These are phyloP conservation scores for Lates calcarifer DNA, from an alignment of 2,113 vertebrate species.

Conservation along the genomic window DNA sequence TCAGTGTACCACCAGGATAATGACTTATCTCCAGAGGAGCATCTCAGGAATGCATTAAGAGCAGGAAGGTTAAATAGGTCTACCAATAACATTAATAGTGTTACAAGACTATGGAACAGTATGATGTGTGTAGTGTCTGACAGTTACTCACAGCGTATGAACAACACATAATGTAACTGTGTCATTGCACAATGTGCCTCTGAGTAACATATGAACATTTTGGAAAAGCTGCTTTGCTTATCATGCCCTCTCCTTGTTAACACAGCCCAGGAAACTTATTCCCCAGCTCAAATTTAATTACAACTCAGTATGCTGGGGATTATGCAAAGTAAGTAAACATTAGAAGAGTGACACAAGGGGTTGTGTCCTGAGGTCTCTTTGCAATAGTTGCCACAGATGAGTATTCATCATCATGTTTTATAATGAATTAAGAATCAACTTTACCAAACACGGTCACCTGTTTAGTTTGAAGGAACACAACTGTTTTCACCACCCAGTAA, in stretches of 20 bases:
- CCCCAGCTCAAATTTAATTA: constrained; percentile 65
- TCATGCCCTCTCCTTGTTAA: constrained; percentile 39
- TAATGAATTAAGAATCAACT: not conserved
- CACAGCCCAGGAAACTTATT: constrained; percentile 44
- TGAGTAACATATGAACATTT: constrained; percentile 20
- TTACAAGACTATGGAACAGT: not conserved
- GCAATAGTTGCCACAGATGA: not conserved
- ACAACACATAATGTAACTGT: constrained; percentile 6
- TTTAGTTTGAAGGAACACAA: not conserved
- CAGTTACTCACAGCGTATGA: constrained; percentile 1
- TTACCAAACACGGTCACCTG: not conserved
- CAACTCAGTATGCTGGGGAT: constrained; percentile 50
- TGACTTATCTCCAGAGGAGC: constrained; percentile 42
- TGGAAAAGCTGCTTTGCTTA: constrained; percentile 35
- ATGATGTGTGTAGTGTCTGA: not conserved
- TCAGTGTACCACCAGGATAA: constrained; percentile 38
- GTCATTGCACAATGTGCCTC: not conserved
- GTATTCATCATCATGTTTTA: constrained; percentile 30
- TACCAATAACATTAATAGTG: constrained; percentile 40
- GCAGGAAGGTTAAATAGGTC: constrained; percentile 31
- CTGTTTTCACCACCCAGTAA: not conserved
- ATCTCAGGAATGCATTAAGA: constrained; percentile 35
- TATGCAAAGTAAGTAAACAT: constrained; percentile 72
- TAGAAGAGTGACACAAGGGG: constrained; percentile 36
- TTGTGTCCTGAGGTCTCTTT: constrained; percentile 27